Evolutionary conservation across 92 coral and sea anemone species (phyloP), one percentile per base, ranked within the genome.

Genomic region (Epizoanthus rinbou): DNA sequence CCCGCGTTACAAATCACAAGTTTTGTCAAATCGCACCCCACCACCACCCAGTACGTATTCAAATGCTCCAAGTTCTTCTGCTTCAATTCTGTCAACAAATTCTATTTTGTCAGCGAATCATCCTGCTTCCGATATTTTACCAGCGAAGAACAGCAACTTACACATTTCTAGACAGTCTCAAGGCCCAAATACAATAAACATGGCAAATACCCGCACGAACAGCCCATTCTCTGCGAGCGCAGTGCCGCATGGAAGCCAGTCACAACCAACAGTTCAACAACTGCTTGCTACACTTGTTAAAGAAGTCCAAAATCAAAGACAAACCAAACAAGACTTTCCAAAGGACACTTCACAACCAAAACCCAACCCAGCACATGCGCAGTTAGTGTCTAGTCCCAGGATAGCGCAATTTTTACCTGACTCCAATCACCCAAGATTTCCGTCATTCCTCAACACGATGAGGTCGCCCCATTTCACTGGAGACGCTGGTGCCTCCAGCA

Each of bases 281-380:
- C 72, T 78, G 9, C 82, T 78, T 2, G 35, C 57, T 39, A 43
- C 82, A 19, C 82, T 78, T 41, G n/a, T 78, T 37, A 41, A 14
- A 19, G 58, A 78, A 23, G 66, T 78, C 33, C 57, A 78, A 62
- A 45, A 69, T 43, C 71, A 63, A 6, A 54, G 82, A 21, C 69
- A 78, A 78, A 78, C 82, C 5, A 23, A 60, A 47, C 70, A 78
- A 41, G 82, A 78, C 47, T 78, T 60, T 43, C 71, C 82, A 3
- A 24, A 60, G 0, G 59, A 41, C 18, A 14, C 23, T 23, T 43
- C 21, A 52, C 82, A 43, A 7, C 39, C 54, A 50, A 50, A 50
- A 11, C 15, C 16, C 54, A 50, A 50, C 54, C 14, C 71, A 2
- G 0, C 71, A 15, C 39, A 43, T 35, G 24, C 7, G 24, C 71